Conservation (phyloP, 2,888 invertebrate species). For the Drosophila longiperda region DNA sequence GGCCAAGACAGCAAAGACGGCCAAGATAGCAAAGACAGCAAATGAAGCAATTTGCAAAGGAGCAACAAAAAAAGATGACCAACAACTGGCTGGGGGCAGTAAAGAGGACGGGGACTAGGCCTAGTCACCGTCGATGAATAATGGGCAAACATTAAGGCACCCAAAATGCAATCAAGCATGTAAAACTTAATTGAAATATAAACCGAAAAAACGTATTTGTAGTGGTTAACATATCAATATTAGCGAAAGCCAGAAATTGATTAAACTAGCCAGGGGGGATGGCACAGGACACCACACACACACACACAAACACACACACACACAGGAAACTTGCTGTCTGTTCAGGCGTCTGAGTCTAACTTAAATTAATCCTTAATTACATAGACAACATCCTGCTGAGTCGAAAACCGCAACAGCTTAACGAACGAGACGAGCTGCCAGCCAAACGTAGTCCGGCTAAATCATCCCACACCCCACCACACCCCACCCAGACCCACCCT, state of each 20-base stretch:
- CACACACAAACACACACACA: not conserved
- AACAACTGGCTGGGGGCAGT: constrained; percentile 15
- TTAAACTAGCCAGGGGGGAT: constrained; percentile 36
- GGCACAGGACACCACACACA: constrained; percentile 3
- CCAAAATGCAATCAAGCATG: constrained; percentile 78
- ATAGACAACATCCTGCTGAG: constrained; percentile 84
- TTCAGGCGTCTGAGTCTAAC: constrained; percentile 62
- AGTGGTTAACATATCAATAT: constrained; percentile 77
- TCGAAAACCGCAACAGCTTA: constrained; percentile 74
- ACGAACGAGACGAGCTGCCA: constrained; percentile 82
- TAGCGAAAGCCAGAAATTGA: constrained; percentile 40
- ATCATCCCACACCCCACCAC: not conserved
- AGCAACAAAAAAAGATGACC: constrained; percentile 11
- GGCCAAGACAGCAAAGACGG: constrained; percentile 28
- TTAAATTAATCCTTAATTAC: constrained; percentile 84
- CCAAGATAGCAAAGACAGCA: constrained; percentile 26
- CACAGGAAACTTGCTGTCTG: constrained; percentile 23
- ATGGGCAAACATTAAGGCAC: constrained; percentile 72
- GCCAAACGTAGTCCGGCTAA: constrained; percentile 29
- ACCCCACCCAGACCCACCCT: constrained; percentile 5
- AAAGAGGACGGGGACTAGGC: constrained; percentile 32
- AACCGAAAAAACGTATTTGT: constrained; percentile 71
- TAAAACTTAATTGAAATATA: constrained; percentile 79
- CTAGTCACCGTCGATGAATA: constrained; percentile 71
- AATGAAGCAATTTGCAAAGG: constrained; percentile 73